A percentile compares a stretch with the other conserved stretches of the same genome.
These are phyloP conservation scores for Scaptomyza graminum DNA, from an alignment of 1,140 invertebrate genomes.

Conservation along the genomic window DNA sequence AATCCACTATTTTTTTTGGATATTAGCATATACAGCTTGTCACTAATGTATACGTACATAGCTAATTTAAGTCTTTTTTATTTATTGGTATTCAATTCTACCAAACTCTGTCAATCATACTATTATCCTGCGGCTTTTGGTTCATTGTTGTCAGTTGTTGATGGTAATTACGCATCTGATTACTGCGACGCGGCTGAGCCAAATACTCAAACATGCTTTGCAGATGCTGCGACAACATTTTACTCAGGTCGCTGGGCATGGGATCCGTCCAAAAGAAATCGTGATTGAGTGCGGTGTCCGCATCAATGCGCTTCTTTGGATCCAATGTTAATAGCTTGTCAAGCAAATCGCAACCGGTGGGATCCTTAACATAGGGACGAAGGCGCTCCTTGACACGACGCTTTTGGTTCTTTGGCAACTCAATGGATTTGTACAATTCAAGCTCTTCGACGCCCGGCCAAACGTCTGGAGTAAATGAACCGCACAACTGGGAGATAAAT, in stretches of 20 bases:
- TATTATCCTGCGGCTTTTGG: slow-evolving; percentile 82
- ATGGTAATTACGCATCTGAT: slow-evolving; percentile 89
- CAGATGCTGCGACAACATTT: slow-evolving; percentile 96
- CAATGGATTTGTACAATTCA: slow-evolving; percentile 96
- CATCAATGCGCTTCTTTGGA: slow-evolving; percentile 95
- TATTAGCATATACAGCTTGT: background rate
- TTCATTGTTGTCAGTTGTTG: slow-evolving; percentile 83
- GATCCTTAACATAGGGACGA: slow-evolving; percentile 96
- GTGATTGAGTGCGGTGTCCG: slow-evolving; percentile 97
- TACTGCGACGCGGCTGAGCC: slow-evolving; percentile 90
- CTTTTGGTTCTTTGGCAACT: slow-evolving; percentile 95
- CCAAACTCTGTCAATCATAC: slow-evolving; percentile 83
- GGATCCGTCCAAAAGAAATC: slow-evolving; percentile 99
- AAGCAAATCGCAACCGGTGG: slow-evolving; percentile 95
- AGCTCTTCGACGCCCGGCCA: slow-evolving; percentile 98
- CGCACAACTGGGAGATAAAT: slow-evolving; percentile 97
- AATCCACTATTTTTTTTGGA: background rate
- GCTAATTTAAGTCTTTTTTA: slow-evolving; percentile 15
- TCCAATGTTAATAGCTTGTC: slow-evolving; percentile 97
- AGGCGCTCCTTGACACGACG: slow-evolving; percentile 95
- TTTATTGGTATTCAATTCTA: slow-evolving; percentile 44
- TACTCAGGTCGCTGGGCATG: slow-evolving; percentile 95
- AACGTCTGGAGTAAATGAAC: slow-evolving; percentile 95
- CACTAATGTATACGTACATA: slow-evolving; percentile 30
- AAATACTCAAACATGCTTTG: slow-evolving; percentile 99